Evolutionary conservation across 2,797 vertebrate genomes (phyloP), one percentile per base, ranked within the genome.

Genomic region (Hydrolagus colliei): DNA sequence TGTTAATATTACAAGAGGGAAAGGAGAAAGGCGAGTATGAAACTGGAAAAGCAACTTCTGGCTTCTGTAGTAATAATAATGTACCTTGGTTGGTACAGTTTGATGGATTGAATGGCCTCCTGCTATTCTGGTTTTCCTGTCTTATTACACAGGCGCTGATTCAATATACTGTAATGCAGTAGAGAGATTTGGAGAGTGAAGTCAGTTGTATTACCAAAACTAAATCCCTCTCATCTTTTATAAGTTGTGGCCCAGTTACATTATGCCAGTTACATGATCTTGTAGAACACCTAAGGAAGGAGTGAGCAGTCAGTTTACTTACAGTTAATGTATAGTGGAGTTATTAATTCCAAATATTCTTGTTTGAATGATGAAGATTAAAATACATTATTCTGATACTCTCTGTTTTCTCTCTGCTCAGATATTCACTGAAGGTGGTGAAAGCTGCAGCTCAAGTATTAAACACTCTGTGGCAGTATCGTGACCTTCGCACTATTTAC

Each of bases 391-490:
- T 84, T 13, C 59, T 84, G 18, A 71, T 84, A 68, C 63, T 16
- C 9, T 71, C 12, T 16, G 22, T 0, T 18, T 11, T 7, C 0
- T 86, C 5, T 86, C 86, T 87, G 20, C 85, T 9, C 90, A 99
- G 98, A 88, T 98, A 96, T 27, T 98, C 98, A 0, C 91, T 98
- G 92, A 99, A 99, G 90, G 98, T 99, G 89, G 96, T 99, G 86
- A 99, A 99, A 91, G 96, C 97, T 0, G 96, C 97, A 0, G 97
- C 98, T 88, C 98, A 99, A 91, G 97, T 99, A 79, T 93, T 99
- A 91, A 99, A 97, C 88, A 99, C 97, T 0, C 91, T 99, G 85
- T 99, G 98, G 98, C 97, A 97, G 91, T 99, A 99, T 90, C 91
- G 96, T 89, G 98, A 99, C 89, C 96, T 99, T 87, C 96, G 98